Evolutionary conservation across 23 tunicate species (phyloP).

Genomic region (Styela clava): DNA sequence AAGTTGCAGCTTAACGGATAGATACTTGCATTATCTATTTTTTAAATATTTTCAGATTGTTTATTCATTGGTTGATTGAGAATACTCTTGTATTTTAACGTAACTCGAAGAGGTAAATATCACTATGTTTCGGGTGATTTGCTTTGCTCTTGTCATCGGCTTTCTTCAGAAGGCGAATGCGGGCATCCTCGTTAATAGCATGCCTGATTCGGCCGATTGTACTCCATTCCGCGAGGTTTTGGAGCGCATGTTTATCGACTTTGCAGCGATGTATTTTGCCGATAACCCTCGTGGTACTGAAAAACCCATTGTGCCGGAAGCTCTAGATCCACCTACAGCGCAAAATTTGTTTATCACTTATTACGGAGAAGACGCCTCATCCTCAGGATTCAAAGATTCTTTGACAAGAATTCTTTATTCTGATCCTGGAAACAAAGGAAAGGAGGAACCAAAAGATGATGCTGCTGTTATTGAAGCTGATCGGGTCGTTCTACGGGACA

Average conservation of each 20-base stretch:
- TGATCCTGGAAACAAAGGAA: background rate
- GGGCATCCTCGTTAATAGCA: background rate
- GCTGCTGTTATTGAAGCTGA: slow-evolving; percentile 1
- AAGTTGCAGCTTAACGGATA: too few species aligned
- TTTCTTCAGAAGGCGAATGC: too few species aligned
- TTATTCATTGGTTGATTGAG: too few species aligned
- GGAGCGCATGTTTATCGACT: slow-evolving; percentile 11
- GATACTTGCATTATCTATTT: too few species aligned
- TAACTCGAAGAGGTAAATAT: too few species aligned
- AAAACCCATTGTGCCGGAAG: slow-evolving; percentile 22
- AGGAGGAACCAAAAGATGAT: slow-evolving; percentile 24
- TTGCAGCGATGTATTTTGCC: slow-evolving; percentile 46
- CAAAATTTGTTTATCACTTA: slow-evolving; percentile 38
- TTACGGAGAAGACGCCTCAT: slow-evolving; percentile 58
- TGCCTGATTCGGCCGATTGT: slow-evolving; percentile 7
- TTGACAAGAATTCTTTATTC: slow-evolving; percentile 38
- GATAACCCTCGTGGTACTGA: slow-evolving; percentile 50
- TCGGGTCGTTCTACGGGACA: slow-evolving; percentile 34
- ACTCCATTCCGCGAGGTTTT: slow-evolving; percentile 7
- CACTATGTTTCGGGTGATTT: too few species aligned
- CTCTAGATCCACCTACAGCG: slow-evolving; percentile 42
- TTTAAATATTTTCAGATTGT: too few species aligned
- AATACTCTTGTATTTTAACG: too few species aligned
- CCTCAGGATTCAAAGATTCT: slow-evolving; percentile 49
- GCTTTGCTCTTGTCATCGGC: too few species aligned